Evolutionary conservation across 2,797 vertebrate species (phyloP), one percentile per base, ranked within the genome.

Genomic region (Aldrovandia affinis): DNA sequence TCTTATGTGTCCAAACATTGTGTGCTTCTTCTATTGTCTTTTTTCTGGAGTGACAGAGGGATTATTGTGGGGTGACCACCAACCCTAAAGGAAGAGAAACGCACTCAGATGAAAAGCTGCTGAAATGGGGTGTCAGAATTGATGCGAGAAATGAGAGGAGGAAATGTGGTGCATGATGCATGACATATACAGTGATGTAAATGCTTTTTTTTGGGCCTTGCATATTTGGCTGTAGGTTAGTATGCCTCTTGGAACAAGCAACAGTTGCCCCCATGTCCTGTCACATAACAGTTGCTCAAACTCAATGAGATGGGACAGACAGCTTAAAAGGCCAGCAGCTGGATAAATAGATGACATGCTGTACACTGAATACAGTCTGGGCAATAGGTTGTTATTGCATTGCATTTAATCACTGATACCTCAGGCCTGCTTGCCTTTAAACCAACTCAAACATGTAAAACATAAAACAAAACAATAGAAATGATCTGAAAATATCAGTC

Each of bases 1-100:
- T 73, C 6, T 42, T 14, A 65, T 33, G 28, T 73, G 36, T 20
- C 68, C 15, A 39, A 22, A 73, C 33, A 36, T 73, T 39, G 65
- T 39, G 65, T 70, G 33, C 30, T 20, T 70, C 10, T 70, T 70
- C 70, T 44, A 44, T 44, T 75, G 18, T 39, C 9, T 18, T 10
- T 73, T 33, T 15, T 25, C 18, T 8, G 14, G 70, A 75, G 70
- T 75, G 36, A 75, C 22, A 10, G 70, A 44, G 70, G 39, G 70
- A 39, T 44, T 39, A 75, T 7, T 14, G 7, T 10, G 73, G 33
- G 68, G 0, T 36, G 30, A 39, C 68, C 18, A 36, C 33, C 33
- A 77, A 77, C 73, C 73, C 39, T 25, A 47, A 25, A 47, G 73
- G 39, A n/a, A 77, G 39, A 77, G 42, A 47, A 77, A 8, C 73